Evolutionary conservation across 2,888 invertebrate species (phyloP), one percentile per base, ranked within the genome.

Genomic region (Euspilapteryx auroguttella): DNA sequence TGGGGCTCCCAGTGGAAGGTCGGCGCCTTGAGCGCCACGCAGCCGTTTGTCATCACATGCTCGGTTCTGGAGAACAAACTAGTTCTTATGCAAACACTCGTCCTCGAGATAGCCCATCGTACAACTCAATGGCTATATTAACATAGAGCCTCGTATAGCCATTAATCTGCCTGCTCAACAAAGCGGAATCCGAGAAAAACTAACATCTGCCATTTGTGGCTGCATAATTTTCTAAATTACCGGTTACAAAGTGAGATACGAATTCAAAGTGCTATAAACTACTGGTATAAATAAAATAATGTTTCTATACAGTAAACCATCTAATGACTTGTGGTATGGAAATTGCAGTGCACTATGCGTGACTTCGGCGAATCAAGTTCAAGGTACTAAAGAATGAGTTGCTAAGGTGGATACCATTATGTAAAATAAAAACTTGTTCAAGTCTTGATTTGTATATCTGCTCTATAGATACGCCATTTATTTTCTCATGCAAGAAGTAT

Each of bases 1-100:
- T 88, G 86, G 10, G 87, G 84, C 65, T 85, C 86, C 90, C 90
- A 90, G 55, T 84, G 82, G 61, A 89, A 82, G 33, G 82, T 81
- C 21, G 89, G 88, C 41, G 87, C 86, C 52, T 83, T 83, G 51
- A 90, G 79, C 29, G 87, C 81, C 32, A 90, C 87, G 65, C 89
- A 90, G 38, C 87, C 87, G 56, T 86, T 73, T 15, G 73, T 76
- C 75, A 77, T 73, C 47, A 77, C 73, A 38, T 77, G 77, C 47
- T 77, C 77, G 43, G 77, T 77, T 45, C 76, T 77, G 62, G 61
- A 65, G 69, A 50, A 52, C 61, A 64, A 79, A 82, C 68, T 63
- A 62, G 50, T 55, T 55, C 45, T 58, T 57, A 58, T 68, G 21
- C 13, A 22, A n/a, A 25, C 4, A 6, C 5, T 17, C 8, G 17